phyloP scores from a whole-genome alignment of 2,888 invertebrate genomes.

The Mesorhabditis belari region DNA sequence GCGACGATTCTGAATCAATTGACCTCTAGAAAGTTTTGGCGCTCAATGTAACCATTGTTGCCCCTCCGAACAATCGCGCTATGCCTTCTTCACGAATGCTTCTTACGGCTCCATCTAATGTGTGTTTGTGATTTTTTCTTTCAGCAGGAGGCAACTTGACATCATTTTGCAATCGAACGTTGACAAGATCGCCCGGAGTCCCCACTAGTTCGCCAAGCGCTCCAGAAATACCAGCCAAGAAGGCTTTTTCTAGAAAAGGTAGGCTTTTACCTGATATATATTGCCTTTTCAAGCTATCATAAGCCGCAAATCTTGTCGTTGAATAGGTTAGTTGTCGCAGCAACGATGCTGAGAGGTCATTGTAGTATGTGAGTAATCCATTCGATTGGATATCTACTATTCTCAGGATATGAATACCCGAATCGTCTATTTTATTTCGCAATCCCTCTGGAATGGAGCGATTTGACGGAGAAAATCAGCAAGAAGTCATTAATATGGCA shows the following conservation, averaged over 20 bases:
- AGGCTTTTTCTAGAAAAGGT: constrained; percentile 68
- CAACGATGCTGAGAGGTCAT: constrained; percentile 76
- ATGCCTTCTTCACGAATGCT: constrained; percentile 72
- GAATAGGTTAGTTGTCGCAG: constrained; percentile 84
- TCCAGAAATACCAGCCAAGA: constrained; percentile 76
- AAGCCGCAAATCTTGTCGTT: constrained; percentile 74
- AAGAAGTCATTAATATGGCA: no score
- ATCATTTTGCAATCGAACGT: constrained; percentile 98
- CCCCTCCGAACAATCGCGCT: constrained; percentile 9
- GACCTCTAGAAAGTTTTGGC: no score
- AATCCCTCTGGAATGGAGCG: no score
- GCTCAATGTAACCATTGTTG: constrained; percentile 55
- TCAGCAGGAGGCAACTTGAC: constrained; percentile 63
- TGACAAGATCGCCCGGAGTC: constrained; percentile 92
- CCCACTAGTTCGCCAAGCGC: constrained; percentile 81
- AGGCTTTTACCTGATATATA: constrained; percentile 55
- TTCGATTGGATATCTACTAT: no score
- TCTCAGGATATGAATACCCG: no score
- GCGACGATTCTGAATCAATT: no score
- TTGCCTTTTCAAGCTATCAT: constrained; percentile 61
- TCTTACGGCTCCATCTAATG: constrained; percentile 77
- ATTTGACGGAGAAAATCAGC: no score
- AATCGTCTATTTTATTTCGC: no score
- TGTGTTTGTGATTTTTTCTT: constrained; percentile 79
- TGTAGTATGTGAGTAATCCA: constrained; percentile 26